phyloP scores from a whole-genome alignment of 2,113 vertebrate genomes.

The Percina caprodes region DNA sequence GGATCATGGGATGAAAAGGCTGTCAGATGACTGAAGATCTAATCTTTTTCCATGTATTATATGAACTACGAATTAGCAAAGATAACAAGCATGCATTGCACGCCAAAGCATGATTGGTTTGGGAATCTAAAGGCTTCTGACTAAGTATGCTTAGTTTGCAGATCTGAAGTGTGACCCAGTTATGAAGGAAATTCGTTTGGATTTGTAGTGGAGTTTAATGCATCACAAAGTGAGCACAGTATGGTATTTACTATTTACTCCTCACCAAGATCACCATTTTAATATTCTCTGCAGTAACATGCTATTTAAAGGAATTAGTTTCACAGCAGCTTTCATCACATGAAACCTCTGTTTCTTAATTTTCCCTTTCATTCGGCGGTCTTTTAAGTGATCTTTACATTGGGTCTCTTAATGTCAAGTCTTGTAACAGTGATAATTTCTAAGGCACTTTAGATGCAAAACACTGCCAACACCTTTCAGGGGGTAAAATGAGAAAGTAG shows the following conservation, averaged over 20 bases:
- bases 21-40: slow-evolving; percentile 48
- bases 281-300: slow-evolving; percentile 25
- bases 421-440: slow-evolving; percentile 61
- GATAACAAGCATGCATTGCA: slow-evolving; percentile 39
- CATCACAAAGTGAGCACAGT: slow-evolving; percentile 35
- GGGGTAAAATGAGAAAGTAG: slow-evolving; percentile 60
- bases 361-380: slow-evolving; percentile 18
- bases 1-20: slow-evolving; percentile 47
- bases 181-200: slow-evolving; percentile 34
- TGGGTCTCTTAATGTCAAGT: slow-evolving; percentile 59
- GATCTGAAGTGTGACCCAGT: slow-evolving; percentile 59
- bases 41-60: slow-evolving; percentile 41
- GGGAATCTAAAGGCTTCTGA: slow-evolving; percentile 34
- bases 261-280: slow-evolving; percentile 35
- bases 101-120: slow-evolving; percentile 29
- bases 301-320: slow-evolving; percentile 47
- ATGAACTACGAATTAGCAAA: slow-evolving; percentile 46
- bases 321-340: slow-evolving; percentile 43
- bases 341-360: slow-evolving; percentile 36
- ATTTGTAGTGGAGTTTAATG: slow-evolving; percentile 49
- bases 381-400: slow-evolving; percentile 51
- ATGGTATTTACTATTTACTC: slow-evolving; percentile 47
- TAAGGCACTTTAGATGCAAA: slow-evolving; percentile 70
- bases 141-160: slow-evolving; percentile 58
- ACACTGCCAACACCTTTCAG: slow-evolving; percentile 60